Conservation (phyloP, 2,888 invertebrate species). For the Campoplex nolae region DNA sequence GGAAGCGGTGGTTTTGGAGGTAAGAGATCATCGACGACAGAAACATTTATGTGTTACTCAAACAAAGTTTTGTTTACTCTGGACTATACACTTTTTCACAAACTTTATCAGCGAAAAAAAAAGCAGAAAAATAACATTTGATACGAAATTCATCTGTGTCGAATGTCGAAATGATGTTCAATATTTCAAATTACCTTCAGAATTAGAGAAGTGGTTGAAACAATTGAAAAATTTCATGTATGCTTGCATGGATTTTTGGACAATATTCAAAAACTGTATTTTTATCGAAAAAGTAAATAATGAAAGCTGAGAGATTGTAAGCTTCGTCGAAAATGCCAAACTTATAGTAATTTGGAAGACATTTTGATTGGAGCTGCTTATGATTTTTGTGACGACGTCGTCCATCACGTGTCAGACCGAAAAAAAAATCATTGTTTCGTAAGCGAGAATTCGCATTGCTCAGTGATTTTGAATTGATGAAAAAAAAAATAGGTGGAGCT, state of each 20-base stretch:
- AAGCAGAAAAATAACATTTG: neutral
- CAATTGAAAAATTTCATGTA: too few species aligned
- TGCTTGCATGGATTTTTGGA: too few species aligned
- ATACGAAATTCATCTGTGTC: neutral
- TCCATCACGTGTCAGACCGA: too few species aligned
- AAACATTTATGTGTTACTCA: neutral
- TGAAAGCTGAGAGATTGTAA: too few species aligned
- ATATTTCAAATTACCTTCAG: neutral
- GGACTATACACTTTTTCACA: too few species aligned
- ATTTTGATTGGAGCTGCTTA: neutral
- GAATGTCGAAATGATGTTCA: neutral
- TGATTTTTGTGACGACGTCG: too few species aligned
- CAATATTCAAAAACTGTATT: too few species aligned
- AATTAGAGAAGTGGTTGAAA: too few species aligned
- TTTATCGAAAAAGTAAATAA: too few species aligned
- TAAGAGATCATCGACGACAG: neutral
- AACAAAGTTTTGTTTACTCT: neutral
- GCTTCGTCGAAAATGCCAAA: neutral
- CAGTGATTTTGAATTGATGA: neutral
- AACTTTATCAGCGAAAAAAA: neutral
- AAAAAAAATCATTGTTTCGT: too few species aligned
- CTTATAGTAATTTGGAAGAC: neutral
- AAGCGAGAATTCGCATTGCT: neutral
- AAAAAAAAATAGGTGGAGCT: conserved; percentile 6
- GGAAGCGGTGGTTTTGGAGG: conserved; percentile 66